phyloP scores from a whole-genome alignment of 2,888 invertebrate species.

The Nymphalis c-album region DNA sequence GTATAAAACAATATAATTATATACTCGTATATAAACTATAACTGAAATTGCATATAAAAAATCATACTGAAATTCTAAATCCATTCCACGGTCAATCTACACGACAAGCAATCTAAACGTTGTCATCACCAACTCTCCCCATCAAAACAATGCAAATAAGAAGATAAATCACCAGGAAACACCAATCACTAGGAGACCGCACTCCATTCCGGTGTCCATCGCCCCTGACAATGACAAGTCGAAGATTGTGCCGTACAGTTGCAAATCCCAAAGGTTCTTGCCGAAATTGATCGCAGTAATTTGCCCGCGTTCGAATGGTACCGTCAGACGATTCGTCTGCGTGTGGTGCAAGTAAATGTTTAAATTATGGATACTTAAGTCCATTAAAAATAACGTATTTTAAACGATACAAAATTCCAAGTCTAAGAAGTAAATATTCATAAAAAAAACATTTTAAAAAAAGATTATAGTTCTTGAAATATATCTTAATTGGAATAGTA shows the following conservation, averaged over 20 bases:
- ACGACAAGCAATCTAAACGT: slow-evolving; percentile 3
- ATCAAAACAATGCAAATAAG: slow-evolving; percentile 35
- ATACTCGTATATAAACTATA: too few species aligned
- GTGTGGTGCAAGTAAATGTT: slow-evolving; percentile 49
- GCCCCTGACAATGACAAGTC: slow-evolving; percentile 69
- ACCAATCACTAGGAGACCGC: slow-evolving; percentile 43
- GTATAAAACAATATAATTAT: too few species aligned
- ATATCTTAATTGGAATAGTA: too few species aligned
- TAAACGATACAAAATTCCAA: background rate
- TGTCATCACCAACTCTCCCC: background rate
- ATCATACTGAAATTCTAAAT: too few species aligned
- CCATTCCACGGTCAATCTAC: background rate
- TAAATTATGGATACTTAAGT: too few species aligned
- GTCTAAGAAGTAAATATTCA: background rate
- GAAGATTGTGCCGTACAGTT: slow-evolving; percentile 70
- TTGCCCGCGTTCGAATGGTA: slow-evolving; percentile 59
- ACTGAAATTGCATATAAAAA: too few species aligned
- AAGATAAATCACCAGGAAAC: slow-evolving; percentile 40
- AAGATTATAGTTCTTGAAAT: too few species aligned
- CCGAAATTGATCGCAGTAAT: slow-evolving; percentile 73
- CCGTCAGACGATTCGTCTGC: slow-evolving; percentile 54
- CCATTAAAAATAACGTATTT: background rate
- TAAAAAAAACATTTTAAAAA: too few species aligned
- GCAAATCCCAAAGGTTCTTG: slow-evolving; percentile 59
- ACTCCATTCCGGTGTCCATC: slow-evolving; percentile 48